phyloP scores from a whole-genome alignment of 2,113 vertebrate species.

The Emydura subglobosa region DNA sequence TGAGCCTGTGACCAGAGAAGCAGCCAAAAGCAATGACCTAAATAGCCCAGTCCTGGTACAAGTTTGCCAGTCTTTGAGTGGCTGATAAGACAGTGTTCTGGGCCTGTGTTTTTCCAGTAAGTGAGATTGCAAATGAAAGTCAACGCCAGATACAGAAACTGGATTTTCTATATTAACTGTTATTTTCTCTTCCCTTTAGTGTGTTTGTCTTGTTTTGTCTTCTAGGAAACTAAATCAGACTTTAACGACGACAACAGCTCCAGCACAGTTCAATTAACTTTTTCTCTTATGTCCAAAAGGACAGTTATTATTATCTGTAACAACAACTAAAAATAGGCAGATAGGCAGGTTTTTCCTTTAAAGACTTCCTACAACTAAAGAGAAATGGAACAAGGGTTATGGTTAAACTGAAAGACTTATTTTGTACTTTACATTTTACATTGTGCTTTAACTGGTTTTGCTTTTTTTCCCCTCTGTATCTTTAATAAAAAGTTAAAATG shows the following conservation, averaged over 20 bases:
- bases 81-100: neutral
- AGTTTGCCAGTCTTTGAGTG: neutral
- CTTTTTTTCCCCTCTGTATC: neutral
- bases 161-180: neutral
- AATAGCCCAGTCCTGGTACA: neutral
- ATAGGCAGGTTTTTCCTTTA: neutral
- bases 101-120: neutral
- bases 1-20: neutral
- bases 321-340: neutral
- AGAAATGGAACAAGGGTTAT: neutral
- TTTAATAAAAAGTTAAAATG: neutral
- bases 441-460: neutral
- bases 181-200: neutral
- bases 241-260: too few relatives aligned
- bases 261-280: too few relatives aligned
- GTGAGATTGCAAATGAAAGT: neutral
- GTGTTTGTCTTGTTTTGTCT: neutral
- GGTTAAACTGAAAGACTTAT: neutral
- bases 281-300: too few relatives aligned
- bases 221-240: too few relatives aligned
- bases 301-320: neutral
- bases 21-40: neutral
- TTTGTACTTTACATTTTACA: neutral
- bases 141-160: neutral
- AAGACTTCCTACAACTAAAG: neutral